These are phyloP conservation scores for Glyphotaelius pellucidus DNA, from an alignment of 2,888 invertebrate species.

Conservation along the genomic window DNA sequence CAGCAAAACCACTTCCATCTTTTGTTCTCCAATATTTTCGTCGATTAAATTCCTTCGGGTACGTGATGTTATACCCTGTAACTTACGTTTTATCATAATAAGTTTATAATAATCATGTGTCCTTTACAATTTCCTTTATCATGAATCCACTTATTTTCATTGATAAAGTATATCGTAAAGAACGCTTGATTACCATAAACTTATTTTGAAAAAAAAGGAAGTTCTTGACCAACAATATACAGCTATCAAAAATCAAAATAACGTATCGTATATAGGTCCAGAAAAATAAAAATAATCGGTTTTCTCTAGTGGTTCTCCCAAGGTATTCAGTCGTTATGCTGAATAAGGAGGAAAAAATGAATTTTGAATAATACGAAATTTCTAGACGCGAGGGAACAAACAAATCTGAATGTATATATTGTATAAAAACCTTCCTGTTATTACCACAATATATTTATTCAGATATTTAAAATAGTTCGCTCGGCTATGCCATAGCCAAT, in stretches of 20 bases:
- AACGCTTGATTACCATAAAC: no score
- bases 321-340: slow-evolving; percentile 46
- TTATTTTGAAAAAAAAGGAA: no score
- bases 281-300: background rate
- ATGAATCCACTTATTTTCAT: no score
- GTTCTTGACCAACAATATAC: no score
- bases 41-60: no score
- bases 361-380: slow-evolving; percentile 46
- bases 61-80: no score
- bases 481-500: slow-evolving; percentile 31
- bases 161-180: no score
- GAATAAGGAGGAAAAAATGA: slow-evolving; percentile 44
- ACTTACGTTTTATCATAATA: no score
- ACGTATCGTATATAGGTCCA: background rate
- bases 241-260: background rate
- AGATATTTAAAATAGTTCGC: slow-evolving; percentile 37
- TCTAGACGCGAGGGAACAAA: slow-evolving; percentile 36
- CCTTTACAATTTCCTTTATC: no score
- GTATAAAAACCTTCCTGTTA: background rate
- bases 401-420: background rate
- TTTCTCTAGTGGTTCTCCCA: slow-evolving; percentile 23
- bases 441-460: slow-evolving; percentile 27
- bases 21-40: no score
- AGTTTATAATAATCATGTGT: no score
- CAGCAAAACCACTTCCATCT: no score